A percentile compares a stretch with the other conserved stretches of the same genome.
These are phyloP conservation scores for Lissonota sp. DNA, from an alignment of 2,888 invertebrate species.

Conservation along the genomic window DNA sequence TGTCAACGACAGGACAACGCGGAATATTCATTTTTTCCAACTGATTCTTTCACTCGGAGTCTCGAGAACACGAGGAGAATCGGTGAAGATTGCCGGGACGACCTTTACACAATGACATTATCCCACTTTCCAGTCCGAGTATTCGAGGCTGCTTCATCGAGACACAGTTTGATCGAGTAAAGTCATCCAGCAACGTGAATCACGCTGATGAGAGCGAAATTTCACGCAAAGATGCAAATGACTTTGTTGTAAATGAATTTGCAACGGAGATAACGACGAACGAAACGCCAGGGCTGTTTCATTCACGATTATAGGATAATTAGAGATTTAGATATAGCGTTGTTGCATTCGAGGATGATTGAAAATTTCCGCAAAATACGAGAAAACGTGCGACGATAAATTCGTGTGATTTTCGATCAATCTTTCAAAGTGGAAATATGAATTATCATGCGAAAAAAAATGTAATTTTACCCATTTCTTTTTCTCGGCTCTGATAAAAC, in stretches of 20 bases:
- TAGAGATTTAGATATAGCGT: constrained; percentile 15
- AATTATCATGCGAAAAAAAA: no score
- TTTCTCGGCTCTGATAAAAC: no score
- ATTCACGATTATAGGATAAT: constrained; percentile 21
- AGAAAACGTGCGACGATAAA: no score
- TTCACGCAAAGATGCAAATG: background rate
- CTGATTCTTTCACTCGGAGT: background rate
- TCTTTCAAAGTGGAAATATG: no score
- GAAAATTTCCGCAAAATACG: no score
- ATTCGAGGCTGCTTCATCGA: constrained; percentile 5
- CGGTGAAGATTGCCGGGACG: constrained; percentile 47
- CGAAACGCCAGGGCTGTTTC: background rate
- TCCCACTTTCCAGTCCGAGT: constrained; percentile 1
- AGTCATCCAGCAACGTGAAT: no score
- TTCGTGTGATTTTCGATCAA: no score
- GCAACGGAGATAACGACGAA: background rate
- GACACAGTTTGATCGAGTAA: background rate
- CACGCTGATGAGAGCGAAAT: background rate
- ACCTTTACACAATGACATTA: constrained; percentile 40
- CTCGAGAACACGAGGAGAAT: background rate
- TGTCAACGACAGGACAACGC: background rate
- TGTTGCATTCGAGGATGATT: background rate
- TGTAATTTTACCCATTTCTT: no score
- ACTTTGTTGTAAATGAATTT: no score
- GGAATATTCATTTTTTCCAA: no score